Percentiles rank a stretch among this genome's conserved stretches.
These are phyloP conservation scores for Hypomesus transpacificus DNA, from an alignment of 2,113 vertebrate genomes.

Conservation along the genomic window DNA sequence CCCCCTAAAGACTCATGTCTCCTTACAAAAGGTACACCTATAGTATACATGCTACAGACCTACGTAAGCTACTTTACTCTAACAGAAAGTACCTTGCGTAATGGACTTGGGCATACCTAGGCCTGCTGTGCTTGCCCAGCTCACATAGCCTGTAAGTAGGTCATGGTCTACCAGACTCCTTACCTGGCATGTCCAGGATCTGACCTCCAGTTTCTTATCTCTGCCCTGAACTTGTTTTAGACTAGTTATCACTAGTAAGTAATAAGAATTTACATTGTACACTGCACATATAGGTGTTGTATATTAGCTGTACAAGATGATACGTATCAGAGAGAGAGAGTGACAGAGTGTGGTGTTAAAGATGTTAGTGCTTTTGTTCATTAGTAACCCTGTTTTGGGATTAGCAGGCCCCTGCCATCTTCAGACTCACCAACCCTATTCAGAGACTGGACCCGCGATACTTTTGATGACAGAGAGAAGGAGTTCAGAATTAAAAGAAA, in stretches of 20 bases:
- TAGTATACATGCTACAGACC: neutral
- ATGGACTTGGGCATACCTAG: slow-evolving; percentile 54
- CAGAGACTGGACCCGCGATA: slow-evolving; percentile 67
- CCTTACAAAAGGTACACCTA: too few species aligned
- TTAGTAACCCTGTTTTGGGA: slow-evolving; percentile 64
- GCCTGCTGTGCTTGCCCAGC: slow-evolving; percentile 44
- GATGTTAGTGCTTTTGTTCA: slow-evolving; percentile 66
- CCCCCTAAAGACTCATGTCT: slow-evolving; percentile 13
- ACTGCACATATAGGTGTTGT: too few species aligned
- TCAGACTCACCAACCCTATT: slow-evolving; percentile 67
- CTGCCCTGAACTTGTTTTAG: slow-evolving; percentile 4
- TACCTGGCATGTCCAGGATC: slow-evolving; percentile 26
- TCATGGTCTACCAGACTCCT: slow-evolving; percentile 44
- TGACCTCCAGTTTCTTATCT: slow-evolving; percentile 23
- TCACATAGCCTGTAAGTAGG: slow-evolving; percentile 50
- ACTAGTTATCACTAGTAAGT: too few species aligned
- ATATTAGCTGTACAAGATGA: too few species aligned
- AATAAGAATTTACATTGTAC: too few species aligned
- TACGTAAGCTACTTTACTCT: slow-evolving; percentile 42
- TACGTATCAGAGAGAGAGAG: slow-evolving; percentile 3
- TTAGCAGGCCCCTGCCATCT: slow-evolving; percentile 64
- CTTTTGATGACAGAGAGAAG: slow-evolving; percentile 63
- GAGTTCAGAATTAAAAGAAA: slow-evolving; percentile 30
- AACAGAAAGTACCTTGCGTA: slow-evolving; percentile 33
- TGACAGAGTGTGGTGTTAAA: slow-evolving; percentile 50